Base-by-base conservation (phyloP, 1,140 invertebrate species). In the Drosophila asahinai region DNA sequence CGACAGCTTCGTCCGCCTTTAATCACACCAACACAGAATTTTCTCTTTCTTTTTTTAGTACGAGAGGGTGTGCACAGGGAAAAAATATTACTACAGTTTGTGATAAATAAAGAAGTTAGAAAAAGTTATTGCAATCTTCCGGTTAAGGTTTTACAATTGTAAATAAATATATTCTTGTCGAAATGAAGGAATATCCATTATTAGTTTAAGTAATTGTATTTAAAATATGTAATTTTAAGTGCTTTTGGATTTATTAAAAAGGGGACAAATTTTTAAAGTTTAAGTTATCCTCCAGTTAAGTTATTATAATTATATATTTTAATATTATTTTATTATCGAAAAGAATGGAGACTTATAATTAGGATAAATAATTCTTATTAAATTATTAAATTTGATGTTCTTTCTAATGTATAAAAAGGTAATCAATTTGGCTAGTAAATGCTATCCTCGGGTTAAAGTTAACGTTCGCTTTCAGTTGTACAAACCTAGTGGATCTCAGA, bases 1-100 rank as follows among this genome's bases (percentile, higher is more conserved):
- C 75, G 80, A 76, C 75, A 86, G 74, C 81, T 54, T 71, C 71
- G 43, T 58, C 45, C 45, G 74, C 74, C 66, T 78, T 78, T 78
- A 78, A 77, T 78, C 76, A 58, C 82, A 74, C 62, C 72, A 59
- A 47, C 48, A 74, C 48, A 33, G 11, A 33, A 27, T 61, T 55
- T 22, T 38, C 38, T 42, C 40, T 38, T 33, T 30, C 12, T 38
- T 36, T 36, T 36, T 36, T 38, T 14, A 15, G 42, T 63, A 19
- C 30, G 38, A 17, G 38, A 30, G 25, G 42, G 51, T 48, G 27
- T 22, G 2, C 63, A 65, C 63, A 36, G 15, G 6, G 0, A 62
- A 15, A 15, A 61, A 60, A 5, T 6, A n/a, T 7, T 15, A 5
- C 7, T 2, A 14, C 0, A 3, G 2, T 11, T 12, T 36, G 14